Conservation (phyloP, 2,888 invertebrate species). For the Laspeyria flexula region DNA sequence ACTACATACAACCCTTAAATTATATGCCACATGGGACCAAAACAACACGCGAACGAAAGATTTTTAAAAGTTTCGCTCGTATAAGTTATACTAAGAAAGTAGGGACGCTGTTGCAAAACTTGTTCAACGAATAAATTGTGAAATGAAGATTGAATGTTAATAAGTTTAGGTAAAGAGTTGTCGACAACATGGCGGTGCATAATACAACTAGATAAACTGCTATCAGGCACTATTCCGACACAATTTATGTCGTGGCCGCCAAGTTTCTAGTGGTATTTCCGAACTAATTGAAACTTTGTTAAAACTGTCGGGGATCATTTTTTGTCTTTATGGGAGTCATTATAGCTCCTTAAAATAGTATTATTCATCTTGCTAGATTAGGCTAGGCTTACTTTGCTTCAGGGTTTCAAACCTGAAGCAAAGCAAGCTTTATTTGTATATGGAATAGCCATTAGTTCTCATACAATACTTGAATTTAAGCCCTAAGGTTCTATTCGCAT, state of each 20-base stretch:
- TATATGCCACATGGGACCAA: too few relatives aligned
- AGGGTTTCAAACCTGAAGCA: too few relatives aligned
- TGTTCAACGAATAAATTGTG: constrained; percentile 1
- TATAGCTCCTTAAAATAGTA: too few relatives aligned
- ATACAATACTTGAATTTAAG: too few relatives aligned
- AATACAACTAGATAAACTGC: constrained; percentile 3
- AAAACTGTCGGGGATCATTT: background rate
- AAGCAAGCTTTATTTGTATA: too few relatives aligned
- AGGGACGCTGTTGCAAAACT: background rate
- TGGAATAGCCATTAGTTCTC: too few relatives aligned
- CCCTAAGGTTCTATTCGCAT: too few relatives aligned
- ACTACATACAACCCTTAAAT: too few relatives aligned
- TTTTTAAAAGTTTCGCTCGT: too few relatives aligned
- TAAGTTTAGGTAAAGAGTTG: constrained; percentile 7
- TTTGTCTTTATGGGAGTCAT: background rate
- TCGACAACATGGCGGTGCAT: constrained; percentile 1
- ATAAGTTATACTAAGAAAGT: background rate
- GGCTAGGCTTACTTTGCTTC: too few relatives aligned
- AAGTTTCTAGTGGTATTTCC: background rate
- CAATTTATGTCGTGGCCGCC: background rate
- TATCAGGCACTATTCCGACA: background rate
- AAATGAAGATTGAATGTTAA: constrained; percentile 7
- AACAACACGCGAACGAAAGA: too few relatives aligned
- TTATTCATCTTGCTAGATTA: too few relatives aligned
- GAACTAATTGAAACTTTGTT: background rate